phyloP scores from a whole-genome alignment of 2,113 vertebrate species.

The Chaenocephalus aceratus region DNA sequence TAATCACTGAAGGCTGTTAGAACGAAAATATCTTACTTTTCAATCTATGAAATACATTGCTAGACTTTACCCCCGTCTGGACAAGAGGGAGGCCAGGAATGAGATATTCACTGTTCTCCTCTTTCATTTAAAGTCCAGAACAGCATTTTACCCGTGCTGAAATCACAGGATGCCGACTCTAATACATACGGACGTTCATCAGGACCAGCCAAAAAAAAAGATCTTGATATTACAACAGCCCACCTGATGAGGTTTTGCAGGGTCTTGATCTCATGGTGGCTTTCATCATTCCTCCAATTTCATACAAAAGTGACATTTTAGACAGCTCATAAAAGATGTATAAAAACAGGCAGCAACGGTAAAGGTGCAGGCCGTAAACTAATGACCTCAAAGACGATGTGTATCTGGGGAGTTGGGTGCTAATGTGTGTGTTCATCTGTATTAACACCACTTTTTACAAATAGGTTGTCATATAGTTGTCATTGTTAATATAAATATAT shows the following conservation, averaged over 20 bases:
- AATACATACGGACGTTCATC: background rate
- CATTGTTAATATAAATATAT: background rate
- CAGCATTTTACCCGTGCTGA: background rate
- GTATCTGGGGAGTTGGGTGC: too few species aligned
- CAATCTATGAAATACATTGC: background rate
- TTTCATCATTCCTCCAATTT: background rate
- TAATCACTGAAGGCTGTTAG: slow-evolving; percentile 25
- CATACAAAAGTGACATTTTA: background rate
- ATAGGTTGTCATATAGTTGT: background rate
- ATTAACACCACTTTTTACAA: too few species aligned
- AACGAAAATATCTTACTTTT: background rate
- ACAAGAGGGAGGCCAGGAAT: background rate
- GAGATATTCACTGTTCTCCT: background rate
- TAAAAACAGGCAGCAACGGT: background rate
- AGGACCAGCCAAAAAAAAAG: too few species aligned
- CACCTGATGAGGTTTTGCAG: background rate
- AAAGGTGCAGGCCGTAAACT: too few species aligned
- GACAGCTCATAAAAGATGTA: background rate
- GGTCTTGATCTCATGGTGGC: background rate
- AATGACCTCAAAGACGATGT: too few species aligned
- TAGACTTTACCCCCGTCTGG: background rate
- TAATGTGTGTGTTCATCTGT: too few species aligned
- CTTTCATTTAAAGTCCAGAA: background rate
- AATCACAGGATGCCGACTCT: background rate
- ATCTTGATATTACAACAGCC: background rate